Percentiles rank a stretch among this genome's conserved stretches.
These are phyloP conservation scores for Leuctra nigra DNA, from an alignment of 2,888 invertebrate genomes.

Conservation along the genomic window DNA sequence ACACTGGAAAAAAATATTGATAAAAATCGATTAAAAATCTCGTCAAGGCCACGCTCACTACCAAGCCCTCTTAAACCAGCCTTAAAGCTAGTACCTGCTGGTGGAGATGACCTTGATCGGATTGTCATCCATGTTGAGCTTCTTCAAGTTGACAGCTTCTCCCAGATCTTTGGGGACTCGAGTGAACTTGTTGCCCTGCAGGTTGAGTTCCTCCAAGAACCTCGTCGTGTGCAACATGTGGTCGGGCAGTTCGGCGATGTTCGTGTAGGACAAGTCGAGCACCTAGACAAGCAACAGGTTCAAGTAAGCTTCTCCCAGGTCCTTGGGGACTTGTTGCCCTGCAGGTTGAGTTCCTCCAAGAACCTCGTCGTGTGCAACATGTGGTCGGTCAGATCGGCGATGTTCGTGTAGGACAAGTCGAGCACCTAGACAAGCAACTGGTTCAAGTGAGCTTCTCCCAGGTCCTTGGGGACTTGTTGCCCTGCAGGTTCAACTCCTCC, in stretches of 20 bases:
- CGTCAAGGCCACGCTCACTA: no score
- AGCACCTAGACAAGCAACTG: conserved; percentile 58
- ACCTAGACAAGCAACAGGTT: conserved; percentile 45
- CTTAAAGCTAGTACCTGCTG: neutral
- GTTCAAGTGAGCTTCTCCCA: conserved; percentile 57
- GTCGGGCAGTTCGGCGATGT: conserved; percentile 53
- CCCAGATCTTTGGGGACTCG: conserved; percentile 54
- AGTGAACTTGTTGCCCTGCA: conserved; percentile 58
- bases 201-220: conserved; percentile 55
- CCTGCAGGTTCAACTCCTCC: conserved; percentile 57
- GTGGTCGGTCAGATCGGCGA: conserved; percentile 54
- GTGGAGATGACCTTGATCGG: conserved; percentile 50
- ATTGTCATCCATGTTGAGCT: conserved; percentile 62
- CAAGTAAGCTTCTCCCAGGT: conserved; percentile 54
- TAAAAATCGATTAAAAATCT: no score
- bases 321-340: conserved; percentile 58
- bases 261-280: conserved; percentile 62
- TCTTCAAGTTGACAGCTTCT: conserved; percentile 52
- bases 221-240: conserved; percentile 61
- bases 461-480: conserved; percentile 56
- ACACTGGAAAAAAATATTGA: no score
- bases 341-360: conserved; percentile 58
- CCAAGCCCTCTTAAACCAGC: no score
- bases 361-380: conserved; percentile 61
- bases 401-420: conserved; percentile 59